Conservation (phyloP, 1,140 invertebrate genomes). For the Pogonomyrmex californicus region DNA sequence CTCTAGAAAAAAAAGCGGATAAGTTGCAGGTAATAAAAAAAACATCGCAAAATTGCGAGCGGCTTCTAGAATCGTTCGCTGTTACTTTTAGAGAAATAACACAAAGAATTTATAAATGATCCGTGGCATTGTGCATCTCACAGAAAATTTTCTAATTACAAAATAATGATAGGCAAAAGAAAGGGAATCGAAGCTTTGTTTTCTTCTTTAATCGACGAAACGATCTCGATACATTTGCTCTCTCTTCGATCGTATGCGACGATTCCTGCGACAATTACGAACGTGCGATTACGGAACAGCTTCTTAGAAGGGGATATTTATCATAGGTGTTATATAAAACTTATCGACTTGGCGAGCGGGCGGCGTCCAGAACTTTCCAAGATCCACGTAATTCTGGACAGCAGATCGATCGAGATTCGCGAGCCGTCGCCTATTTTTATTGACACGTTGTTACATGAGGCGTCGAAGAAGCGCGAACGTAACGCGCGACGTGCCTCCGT, state of each 20-base stretch:
- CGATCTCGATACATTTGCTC: not conserved
- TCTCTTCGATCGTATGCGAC: not conserved
- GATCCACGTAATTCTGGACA: constrained; percentile 1
- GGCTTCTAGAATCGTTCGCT: not conserved
- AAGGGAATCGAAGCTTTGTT: not conserved
- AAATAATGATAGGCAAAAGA: not conserved
- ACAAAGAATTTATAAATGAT: not conserved
- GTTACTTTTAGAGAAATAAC: not conserved
- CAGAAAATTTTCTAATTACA: not conserved
- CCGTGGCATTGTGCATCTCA: not conserved
- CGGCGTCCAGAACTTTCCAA: not conserved
- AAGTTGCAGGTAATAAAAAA: not conserved
- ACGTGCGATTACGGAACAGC: not conserved
- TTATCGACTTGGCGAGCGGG: not conserved
- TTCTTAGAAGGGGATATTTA: not conserved
- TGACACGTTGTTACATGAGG: constrained; percentile 71
- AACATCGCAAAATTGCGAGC: not conserved
- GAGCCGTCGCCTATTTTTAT: constrained; percentile 68
- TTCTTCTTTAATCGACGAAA: not conserved
- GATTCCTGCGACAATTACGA: not conserved
- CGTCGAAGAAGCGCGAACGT: constrained; percentile 55
- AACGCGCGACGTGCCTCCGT: constrained; percentile 54
- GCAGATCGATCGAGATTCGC: not conserved
- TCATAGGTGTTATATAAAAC: constrained; percentile 5
- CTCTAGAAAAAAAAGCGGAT: not conserved